phyloP scores from a whole-genome alignment of 2,113 vertebrate genomes.

The Gymnarchus niloticus region DNA sequence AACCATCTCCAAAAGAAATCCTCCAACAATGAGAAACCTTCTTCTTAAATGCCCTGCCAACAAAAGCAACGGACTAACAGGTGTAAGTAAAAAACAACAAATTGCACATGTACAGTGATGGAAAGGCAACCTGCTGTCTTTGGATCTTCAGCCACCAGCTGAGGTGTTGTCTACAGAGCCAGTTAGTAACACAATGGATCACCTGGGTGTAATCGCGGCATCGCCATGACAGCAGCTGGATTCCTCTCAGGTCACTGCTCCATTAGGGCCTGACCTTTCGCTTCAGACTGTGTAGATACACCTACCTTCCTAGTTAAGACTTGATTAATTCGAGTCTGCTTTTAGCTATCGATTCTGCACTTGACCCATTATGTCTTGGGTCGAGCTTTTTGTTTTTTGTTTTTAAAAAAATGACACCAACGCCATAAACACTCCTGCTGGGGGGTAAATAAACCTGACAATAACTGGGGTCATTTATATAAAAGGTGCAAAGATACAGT shows the following conservation, averaged over 20 bases:
- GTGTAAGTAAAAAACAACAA: not conserved
- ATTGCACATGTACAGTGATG: not conserved
- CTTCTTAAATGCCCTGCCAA: not conserved
- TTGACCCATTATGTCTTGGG: not conserved
- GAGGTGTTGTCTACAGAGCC: not conserved
- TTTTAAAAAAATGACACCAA: not conserved
- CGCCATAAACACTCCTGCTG: not conserved
- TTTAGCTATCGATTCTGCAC: slow-evolving; percentile 19
- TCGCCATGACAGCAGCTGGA: not conserved
- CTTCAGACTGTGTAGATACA: not conserved
- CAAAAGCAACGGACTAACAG: not conserved
- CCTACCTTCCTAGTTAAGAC: not conserved
- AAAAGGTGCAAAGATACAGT: not conserved
- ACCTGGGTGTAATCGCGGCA: not conserved
- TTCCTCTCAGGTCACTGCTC: not conserved
- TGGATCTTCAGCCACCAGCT: not conserved
- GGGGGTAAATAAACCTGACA: not conserved
- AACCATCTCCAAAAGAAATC: no score
- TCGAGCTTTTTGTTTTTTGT: not conserved
- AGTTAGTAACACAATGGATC: not conserved
- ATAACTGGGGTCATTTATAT: not conserved
- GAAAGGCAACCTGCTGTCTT: not conserved
- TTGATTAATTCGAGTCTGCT: slow-evolving; percentile 22
- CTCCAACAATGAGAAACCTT: not conserved
- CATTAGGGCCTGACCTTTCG: not conserved